These are phyloP conservation scores for Liparis tanakae DNA, from an alignment of 2,797 vertebrate species.

Conservation along the genomic window DNA sequence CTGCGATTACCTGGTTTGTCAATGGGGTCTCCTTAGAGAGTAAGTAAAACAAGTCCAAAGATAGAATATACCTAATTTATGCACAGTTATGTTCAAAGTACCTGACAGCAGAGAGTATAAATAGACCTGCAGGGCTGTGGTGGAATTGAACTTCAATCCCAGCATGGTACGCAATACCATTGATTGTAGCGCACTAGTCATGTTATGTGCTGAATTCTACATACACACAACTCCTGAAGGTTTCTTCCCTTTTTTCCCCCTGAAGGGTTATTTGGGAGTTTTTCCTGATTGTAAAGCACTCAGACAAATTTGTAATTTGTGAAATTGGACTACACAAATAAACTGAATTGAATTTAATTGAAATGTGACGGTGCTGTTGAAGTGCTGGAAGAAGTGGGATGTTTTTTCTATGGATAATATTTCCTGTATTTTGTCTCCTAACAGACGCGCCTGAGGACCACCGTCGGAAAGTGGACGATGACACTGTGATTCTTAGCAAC, in stretches of 20 bases:
- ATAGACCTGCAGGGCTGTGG: neutral
- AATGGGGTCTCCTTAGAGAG: constrained; percentile 92
- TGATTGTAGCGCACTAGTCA: neutral
- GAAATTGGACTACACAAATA: no score
- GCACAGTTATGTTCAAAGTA: neutral
- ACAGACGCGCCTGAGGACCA: constrained; percentile 89
- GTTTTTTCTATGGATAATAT: neutral
- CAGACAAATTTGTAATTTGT: no score
- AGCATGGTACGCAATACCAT: neutral
- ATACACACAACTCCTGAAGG: neutral
- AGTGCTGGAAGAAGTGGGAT: neutral
- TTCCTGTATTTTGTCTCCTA: constrained; percentile 18
- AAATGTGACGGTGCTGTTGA: neutral
- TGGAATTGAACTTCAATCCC: neutral
- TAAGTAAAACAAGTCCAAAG: constrained; percentile 75
- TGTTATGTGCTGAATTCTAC: neutral
- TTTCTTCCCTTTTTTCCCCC: no score
- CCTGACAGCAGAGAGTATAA: neutral
- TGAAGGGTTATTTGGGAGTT: no score
- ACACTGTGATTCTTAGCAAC: constrained; percentile 90
- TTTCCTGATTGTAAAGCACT: no score
- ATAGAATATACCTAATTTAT: neutral
- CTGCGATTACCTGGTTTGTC: constrained; percentile 90
- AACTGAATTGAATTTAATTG: no score
- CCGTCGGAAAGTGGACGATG: constrained; percentile 89